These are phyloP conservation scores for Clarias batrachus DNA, from an alignment of 2,113 vertebrate species.

Conservation along the genomic window DNA sequence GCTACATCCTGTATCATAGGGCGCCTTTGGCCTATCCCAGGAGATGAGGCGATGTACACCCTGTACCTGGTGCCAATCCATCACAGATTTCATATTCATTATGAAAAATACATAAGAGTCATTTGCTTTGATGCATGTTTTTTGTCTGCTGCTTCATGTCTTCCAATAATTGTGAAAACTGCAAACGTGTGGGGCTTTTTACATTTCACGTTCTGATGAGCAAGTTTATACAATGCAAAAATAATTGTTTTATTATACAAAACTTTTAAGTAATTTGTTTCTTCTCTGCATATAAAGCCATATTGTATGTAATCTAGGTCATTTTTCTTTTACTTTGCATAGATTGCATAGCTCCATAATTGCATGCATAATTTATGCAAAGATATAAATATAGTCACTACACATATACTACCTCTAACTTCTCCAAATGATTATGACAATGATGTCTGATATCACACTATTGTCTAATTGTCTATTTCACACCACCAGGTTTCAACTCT, in stretches of 20 bases:
- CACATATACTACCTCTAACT: neutral
- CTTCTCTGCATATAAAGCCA: too few relatives aligned
- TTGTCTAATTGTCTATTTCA: neutral
- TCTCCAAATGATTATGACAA: neutral
- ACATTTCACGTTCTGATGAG: neutral
- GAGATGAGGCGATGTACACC: too few relatives aligned
- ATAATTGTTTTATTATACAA: neutral
- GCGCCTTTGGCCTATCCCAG: too few relatives aligned
- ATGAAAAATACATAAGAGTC: neutral
- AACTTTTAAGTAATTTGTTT: neutral
- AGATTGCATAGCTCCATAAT: constrained; percentile 57
- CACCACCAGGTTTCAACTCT: neutral
- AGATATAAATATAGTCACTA: constrained; percentile 45
- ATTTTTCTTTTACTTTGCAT: too few relatives aligned
- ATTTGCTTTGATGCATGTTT: neutral
- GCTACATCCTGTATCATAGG: too few relatives aligned
- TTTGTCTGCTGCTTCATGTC: too few relatives aligned
- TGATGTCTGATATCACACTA: neutral
- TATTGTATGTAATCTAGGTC: too few relatives aligned
- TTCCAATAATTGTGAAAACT: too few relatives aligned
- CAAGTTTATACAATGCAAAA: neutral
- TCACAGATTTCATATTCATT: too few relatives aligned
- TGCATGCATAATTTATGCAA: constrained; percentile 73
- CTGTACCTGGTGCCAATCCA: too few relatives aligned
- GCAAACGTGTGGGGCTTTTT: neutral